These are phyloP conservation scores for Allolobophora icterica DNA, from an alignment of 2,888 invertebrate species.

Conservation along the genomic window DNA sequence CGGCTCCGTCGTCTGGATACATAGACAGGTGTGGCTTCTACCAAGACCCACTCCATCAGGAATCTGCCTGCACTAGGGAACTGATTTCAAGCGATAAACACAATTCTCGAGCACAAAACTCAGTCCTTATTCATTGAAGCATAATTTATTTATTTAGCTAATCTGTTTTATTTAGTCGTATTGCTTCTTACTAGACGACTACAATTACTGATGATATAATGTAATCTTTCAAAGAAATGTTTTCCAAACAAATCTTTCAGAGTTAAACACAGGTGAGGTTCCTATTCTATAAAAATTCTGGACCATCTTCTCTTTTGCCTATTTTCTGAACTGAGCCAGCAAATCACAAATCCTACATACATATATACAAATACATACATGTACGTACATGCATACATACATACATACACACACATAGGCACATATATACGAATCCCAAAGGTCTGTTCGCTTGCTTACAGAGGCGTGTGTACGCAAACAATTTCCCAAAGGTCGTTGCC, in stretches of 20 bases:
- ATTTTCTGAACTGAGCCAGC: not conserved
- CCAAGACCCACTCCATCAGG: not conserved
- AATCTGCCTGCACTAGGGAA: no score
- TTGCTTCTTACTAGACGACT: no score
- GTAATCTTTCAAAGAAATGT: no score
- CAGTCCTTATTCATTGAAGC: not conserved
- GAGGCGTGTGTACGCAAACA: not conserved
- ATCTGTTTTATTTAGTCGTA: not conserved
- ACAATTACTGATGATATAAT: no score
- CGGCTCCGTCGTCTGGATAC: slow-evolving; percentile 92
- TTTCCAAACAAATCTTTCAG: not conserved
- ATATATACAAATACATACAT: no score
- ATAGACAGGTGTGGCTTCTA: slow-evolving; percentile 78
- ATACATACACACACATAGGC: no score
- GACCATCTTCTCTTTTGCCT: not conserved
- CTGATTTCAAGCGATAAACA: no score
- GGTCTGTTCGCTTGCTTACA: not conserved
- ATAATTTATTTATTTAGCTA: not conserved
- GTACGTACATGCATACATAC: no score
- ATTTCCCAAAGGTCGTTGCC: no score
- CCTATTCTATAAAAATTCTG: not conserved
- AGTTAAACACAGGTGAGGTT: not conserved
- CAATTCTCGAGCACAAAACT: not conserved
- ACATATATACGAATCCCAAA: not conserved
- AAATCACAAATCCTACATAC: no score